Conservation (phyloP, 1,140 invertebrate genomes). For the Apis cerana region DNA sequence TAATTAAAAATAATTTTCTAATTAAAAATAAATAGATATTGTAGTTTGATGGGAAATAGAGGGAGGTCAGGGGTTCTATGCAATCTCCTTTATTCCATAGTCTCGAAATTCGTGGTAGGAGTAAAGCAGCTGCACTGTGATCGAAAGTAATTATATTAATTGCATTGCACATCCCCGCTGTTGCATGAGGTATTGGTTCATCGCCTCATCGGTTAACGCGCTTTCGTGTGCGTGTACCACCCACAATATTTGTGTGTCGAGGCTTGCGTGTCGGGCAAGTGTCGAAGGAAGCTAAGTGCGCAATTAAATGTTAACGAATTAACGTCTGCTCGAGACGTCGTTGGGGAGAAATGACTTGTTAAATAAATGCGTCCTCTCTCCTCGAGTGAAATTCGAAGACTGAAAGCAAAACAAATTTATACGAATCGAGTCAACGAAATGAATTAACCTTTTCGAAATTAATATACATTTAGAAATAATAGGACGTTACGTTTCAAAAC, state of each 20-base stretch:
- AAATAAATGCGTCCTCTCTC: slow-evolving; percentile 46
- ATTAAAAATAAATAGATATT: no score
- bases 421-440: neutral
- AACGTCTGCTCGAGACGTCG: slow-evolving; percentile 58
- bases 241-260: slow-evolving; percentile 7
- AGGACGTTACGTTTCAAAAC: no score
- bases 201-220: slow-evolving; percentile 43
- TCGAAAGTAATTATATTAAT: slow-evolving; percentile 71
- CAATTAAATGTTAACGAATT: slow-evolving; percentile 69
- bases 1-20: no score
- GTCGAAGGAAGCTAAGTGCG: slow-evolving; percentile 56
- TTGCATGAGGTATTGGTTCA: slow-evolving; percentile 54
- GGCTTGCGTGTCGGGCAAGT: slow-evolving; percentile 13
- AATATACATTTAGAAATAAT: no score
- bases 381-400: slow-evolving; percentile 42
- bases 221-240: slow-evolving; percentile 21
- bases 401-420: slow-evolving; percentile 1
- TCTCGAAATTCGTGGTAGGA: neutral
- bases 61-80: no score
- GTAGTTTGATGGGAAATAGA: no score
- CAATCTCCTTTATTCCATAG: neutral
- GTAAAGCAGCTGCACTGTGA: slow-evolving; percentile 29
- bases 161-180: slow-evolving; percentile 56
- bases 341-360: slow-evolving; percentile 41
- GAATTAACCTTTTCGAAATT: neutral